phyloP scores from a whole-genome alignment of 2,113 vertebrate species.

The Syrrhaptes paradoxus region DNA sequence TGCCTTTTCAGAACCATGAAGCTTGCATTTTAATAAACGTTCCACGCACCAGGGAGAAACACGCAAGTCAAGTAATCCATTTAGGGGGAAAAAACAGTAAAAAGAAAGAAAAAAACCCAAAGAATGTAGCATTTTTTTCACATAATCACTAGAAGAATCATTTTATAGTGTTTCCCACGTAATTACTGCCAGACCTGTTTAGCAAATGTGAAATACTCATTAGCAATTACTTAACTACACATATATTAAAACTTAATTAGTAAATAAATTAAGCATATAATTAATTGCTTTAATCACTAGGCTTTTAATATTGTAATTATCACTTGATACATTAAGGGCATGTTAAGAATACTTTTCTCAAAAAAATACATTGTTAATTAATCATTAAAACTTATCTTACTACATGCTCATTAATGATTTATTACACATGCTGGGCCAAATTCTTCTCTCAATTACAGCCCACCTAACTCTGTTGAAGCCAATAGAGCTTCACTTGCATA shows the following conservation, averaged over 20 bases:
- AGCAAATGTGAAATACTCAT: slow-evolving; percentile 74
- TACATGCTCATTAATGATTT: slow-evolving; percentile 81
- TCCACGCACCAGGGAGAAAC: slow-evolving; percentile 6
- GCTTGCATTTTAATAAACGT: neutral
- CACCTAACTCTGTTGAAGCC: slow-evolving; percentile 37
- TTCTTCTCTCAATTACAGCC: slow-evolving; percentile 55
- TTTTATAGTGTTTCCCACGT: slow-evolving; percentile 53
- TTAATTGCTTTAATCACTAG: slow-evolving; percentile 75
- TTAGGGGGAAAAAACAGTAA: rapidly evolving
- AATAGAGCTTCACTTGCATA: slow-evolving; percentile 43
- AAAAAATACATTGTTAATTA: slow-evolving; percentile 82
- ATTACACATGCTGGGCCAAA: slow-evolving; percentile 71
- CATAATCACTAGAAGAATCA: slow-evolving; percentile 38
- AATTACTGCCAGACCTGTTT: slow-evolving; percentile 68
- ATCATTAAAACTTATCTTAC: slow-evolving; percentile 82
- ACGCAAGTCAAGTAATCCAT: neutral
- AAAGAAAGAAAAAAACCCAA: neutral
- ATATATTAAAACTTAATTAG: slow-evolving; percentile 79
- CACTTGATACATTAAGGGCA: slow-evolving; percentile 73
- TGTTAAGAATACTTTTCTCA: slow-evolving; percentile 76
- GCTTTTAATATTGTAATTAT: slow-evolving; percentile 77
- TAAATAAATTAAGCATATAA: slow-evolving; percentile 79
- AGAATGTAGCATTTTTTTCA: slow-evolving; percentile 29
- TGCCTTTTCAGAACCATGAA: neutral
- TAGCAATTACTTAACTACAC: slow-evolving; percentile 77